A percentile compares a stretch with the other conserved stretches of the same genome.
Evolutionary conservation across 2,113 vertebrate species (phyloP).

Genomic region (Coturnix japonica): DNA sequence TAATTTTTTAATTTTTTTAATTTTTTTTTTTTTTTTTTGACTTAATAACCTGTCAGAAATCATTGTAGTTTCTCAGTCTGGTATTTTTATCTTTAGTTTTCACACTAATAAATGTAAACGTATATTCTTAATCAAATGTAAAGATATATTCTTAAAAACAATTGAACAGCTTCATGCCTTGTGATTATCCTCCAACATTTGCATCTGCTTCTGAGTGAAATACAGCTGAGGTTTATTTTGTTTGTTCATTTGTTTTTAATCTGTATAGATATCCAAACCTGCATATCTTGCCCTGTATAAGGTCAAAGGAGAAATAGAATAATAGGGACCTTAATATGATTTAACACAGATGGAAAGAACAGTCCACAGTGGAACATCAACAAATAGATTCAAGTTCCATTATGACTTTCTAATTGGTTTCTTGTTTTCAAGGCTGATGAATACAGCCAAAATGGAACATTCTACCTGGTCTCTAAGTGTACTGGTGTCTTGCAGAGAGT

Average conservation of each 20-base stretch:
- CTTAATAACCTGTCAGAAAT: neutral
- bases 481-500: neutral
- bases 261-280: neutral
- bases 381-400: neutral
- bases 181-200: neutral
- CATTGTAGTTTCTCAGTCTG: neutral
- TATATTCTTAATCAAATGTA: no score
- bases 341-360: neutral
- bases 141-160: neutral
- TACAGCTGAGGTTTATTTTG: neutral
- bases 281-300: neutral
- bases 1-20: no score
- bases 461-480: neutral
- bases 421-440: slow-evolving; percentile 19
- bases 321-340: neutral
- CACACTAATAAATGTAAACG: no score
- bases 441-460: neutral
- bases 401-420: neutral
- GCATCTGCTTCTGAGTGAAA: neutral
- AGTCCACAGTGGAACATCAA: neutral
- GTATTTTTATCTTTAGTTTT: neutral
- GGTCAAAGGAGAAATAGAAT: neutral
- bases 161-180: neutral
- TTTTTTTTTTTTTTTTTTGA: neutral
- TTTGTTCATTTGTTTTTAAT: neutral